These are phyloP conservation scores for Caenorhabditis sp. DNA, from an alignment of 2,888 invertebrate species.

Conservation along the genomic window DNA sequence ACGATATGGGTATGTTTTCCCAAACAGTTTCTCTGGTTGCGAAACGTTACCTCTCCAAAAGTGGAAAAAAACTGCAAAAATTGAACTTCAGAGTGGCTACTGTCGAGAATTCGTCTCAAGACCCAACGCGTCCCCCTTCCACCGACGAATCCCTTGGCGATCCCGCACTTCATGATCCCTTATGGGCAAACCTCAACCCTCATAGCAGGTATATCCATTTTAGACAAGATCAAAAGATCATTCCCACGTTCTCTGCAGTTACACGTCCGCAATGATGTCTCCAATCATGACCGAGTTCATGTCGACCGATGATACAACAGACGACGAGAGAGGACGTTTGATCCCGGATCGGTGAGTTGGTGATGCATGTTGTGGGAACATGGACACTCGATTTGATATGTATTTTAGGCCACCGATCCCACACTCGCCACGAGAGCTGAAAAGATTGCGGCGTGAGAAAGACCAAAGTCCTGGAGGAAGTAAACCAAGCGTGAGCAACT, in stretches of 20 bases:
- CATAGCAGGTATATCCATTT: constrained; percentile 67
- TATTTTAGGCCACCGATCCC: constrained; percentile 62
- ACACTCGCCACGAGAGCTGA: constrained; percentile 52
- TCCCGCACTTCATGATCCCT: constrained; percentile 59
- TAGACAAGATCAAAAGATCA: neutral
- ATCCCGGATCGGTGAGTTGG: constrained; percentile 66
- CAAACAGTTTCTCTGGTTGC: too few species aligned
- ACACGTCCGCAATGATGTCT: constrained; percentile 81
- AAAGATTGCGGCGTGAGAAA: constrained; percentile 54
- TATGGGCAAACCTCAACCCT: constrained; percentile 64
- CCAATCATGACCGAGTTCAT: constrained; percentile 77
- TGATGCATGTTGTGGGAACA: neutral
- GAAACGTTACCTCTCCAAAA: too few species aligned
- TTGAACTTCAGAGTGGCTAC: constrained; percentile 35
- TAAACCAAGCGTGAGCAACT: constrained; percentile 57
- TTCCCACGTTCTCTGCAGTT: constrained; percentile 65
- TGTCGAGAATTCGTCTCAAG: constrained; percentile 63
- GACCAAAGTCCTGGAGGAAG: constrained; percentile 46
- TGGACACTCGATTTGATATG: neutral
- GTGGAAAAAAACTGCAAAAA: neutral
- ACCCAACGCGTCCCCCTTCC: constrained; percentile 73
- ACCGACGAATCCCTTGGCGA: constrained; percentile 67
- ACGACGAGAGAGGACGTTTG: constrained; percentile 66
- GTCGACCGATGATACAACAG: constrained; percentile 72
- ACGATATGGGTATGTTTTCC: constrained; percentile 65